Base-by-base conservation (phyloP, 2,888 invertebrate species). In the Zonitis immaculata region DNA sequence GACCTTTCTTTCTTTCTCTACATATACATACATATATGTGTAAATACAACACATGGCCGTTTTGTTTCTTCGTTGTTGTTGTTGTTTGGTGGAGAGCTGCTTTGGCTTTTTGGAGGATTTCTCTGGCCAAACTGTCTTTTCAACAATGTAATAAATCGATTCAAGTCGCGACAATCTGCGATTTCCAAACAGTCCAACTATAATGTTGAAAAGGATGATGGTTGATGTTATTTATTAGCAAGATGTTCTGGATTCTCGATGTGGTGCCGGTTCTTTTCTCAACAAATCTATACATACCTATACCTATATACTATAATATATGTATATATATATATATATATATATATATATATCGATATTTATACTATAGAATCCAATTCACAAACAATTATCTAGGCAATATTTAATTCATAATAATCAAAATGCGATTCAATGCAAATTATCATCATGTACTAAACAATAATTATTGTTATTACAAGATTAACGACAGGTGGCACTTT, bases 111-210 rank as follows among this genome's bases (percentile, higher is more conserved):
- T 71, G 65, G 70, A 70, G 68, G 66, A 68, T 69, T 69, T 70
- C 63, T 64, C 65, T 67, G 66, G 62, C 63, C 69, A 66, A 67
- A 65, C 70, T 66, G 66, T 71, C 69, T 69, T 73, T 72, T 71
- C 71, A 63, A 65, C 68, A 66, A 64, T 63, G 69, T 64, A 64
- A 72, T 73, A 72, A 73, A 73, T 73, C 62, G 60, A 61, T 49
- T 59, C 44, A 61, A 65, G 68, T 67, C 68, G 60, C 58, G 62
- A 58, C 57, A 51, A 61, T 62, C 65, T 62, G 69, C 59, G 67
- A 62, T 64, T 60, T 59, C 61, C 62, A 68, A 68, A 65, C 64
- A 57, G 65, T 14, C 20, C 16, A 8, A 5, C 4, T 35, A 30
- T 35, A 35, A 16, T 16, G 11, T 11, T 39, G 39, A 16, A 16